Evolutionary conservation across 2,113 vertebrate species (phyloP).

Genomic region (Xiphophorus maculatus): DNA sequence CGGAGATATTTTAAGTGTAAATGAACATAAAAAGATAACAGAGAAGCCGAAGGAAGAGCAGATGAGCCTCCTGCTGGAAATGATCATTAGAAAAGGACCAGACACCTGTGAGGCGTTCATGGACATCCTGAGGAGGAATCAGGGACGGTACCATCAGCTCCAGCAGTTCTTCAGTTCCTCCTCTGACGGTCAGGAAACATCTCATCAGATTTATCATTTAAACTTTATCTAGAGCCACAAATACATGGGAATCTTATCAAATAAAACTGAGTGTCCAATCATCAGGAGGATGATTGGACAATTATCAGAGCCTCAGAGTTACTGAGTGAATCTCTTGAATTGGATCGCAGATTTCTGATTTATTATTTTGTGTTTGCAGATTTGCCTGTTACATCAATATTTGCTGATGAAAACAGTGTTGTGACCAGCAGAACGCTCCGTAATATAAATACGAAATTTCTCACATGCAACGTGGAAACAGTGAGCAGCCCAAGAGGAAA

Average conservation of each 20-base stretch:
- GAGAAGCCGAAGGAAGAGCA: background rate
- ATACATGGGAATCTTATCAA: background rate
- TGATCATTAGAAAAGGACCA: conserved; percentile 8
- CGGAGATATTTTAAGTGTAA: background rate
- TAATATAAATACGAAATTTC: rapidly evolving
- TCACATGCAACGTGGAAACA: background rate
- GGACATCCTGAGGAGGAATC: background rate
- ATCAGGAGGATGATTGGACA: too few relatives aligned
- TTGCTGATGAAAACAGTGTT: background rate
- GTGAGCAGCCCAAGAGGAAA: background rate
- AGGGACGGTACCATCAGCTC: background rate
- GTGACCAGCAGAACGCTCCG: background rate
- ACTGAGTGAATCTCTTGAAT: too few relatives aligned
- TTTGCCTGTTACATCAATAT: background rate
- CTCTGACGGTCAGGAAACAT: background rate
- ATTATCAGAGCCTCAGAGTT: too few relatives aligned
- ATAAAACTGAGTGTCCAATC: too few relatives aligned
- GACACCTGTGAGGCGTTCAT: background rate
- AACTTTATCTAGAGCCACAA: background rate
- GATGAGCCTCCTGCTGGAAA: conserved; percentile 6
- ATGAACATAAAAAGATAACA: background rate
- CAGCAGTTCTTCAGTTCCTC: background rate
- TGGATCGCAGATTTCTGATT: background rate
- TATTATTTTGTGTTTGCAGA: conserved; percentile 7
- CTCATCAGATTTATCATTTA: background rate